phyloP scores from a whole-genome alignment of 2,113 vertebrate species.

The Boulengeromyrus knoepffleri region DNA sequence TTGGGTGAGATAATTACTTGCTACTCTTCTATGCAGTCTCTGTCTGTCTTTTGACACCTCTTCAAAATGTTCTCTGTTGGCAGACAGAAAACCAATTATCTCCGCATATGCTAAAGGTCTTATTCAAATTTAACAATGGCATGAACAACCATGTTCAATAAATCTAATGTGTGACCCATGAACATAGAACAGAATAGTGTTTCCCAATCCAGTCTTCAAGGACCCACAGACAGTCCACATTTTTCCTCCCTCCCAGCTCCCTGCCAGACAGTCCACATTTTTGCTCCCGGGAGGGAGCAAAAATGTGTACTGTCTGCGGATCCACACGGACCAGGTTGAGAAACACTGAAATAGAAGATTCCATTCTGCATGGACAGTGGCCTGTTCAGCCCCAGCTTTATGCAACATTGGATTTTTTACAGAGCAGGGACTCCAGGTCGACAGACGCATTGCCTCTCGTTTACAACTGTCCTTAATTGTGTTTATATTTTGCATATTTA shows the following conservation, averaged over 20 bases:
- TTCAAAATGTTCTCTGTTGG: neutral
- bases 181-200: neutral
- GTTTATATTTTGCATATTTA: no score
- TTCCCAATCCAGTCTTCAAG: neutral
- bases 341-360: neutral
- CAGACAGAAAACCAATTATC: neutral
- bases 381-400: neutral
- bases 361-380: neutral
- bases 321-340: neutral
- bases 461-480: no score
- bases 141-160: neutral
- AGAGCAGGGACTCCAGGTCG: no score
- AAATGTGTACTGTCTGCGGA: neutral
- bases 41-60: neutral
- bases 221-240: neutral
- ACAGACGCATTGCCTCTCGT: no score
- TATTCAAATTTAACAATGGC: neutral
- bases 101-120: neutral
- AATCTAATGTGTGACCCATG: neutral
- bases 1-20: neutral
- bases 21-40: neutral
- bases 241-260: neutral
- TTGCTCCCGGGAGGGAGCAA: neutral
- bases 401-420: neutral
- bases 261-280: neutral